phyloP scores from a whole-genome alignment of 2,888 invertebrate species.

The Ashinkailepas kermadecensis region DNA sequence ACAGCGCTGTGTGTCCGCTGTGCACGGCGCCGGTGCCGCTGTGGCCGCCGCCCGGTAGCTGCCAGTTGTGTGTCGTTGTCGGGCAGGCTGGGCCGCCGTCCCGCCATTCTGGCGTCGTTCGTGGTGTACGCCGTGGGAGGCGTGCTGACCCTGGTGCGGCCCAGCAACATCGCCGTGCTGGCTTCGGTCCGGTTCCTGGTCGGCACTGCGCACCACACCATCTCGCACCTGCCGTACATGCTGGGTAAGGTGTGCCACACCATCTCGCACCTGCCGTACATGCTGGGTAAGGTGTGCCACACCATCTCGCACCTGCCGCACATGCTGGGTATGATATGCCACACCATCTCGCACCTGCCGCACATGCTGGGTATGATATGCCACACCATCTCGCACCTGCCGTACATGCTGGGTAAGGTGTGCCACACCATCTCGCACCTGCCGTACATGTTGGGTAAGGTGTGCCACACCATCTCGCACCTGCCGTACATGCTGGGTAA shows the following conservation, averaged over 20 bases:
- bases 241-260: slow-evolving; percentile 29
- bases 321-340: slow-evolving; percentile 21
- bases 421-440: too few species aligned
- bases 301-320: slow-evolving; percentile 14
- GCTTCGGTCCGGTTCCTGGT: slow-evolving; percentile 28
- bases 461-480: too few species aligned
- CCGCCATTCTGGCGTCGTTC: slow-evolving; percentile 26
- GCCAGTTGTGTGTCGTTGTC: too few species aligned
- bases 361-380: slow-evolving; percentile 18
- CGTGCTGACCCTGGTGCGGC: slow-evolving; percentile 25
- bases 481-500: too few species aligned
- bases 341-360: slow-evolving; percentile 27
- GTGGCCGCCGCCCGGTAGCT: too few species aligned
- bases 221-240: slow-evolving; percentile 33
- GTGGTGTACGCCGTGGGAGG: slow-evolving; percentile 31
- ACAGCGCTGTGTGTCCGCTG: too few species aligned
- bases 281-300: neutral
- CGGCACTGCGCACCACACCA: slow-evolving; percentile 33
- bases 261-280: neutral
- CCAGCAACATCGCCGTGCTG: slow-evolving; percentile 26
- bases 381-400: slow-evolving; percentile 28
- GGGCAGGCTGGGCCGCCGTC: slow-evolving; percentile 31
- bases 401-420: slow-evolving; percentile 1
- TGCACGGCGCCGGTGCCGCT: too few species aligned
- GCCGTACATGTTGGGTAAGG: too few species aligned